These are phyloP conservation scores for Microchrysa polita DNA, from an alignment of 2,888 invertebrate species.

Conservation along the genomic window DNA sequence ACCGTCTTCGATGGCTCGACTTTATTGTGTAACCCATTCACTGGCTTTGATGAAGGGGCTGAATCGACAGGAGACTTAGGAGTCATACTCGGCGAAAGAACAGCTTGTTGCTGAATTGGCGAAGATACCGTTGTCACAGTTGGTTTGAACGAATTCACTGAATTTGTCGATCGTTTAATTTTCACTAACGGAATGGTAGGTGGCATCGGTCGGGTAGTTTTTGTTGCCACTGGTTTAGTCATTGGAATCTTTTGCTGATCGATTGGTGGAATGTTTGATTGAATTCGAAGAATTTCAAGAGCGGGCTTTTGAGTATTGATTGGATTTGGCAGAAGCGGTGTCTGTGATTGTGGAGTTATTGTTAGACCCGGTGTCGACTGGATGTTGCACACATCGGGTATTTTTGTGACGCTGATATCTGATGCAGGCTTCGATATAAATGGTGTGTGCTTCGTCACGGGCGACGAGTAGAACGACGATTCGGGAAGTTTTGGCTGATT, in stretches of 20 bases:
- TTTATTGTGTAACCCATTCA: slow-evolving; percentile 51
- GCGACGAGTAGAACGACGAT: slow-evolving; percentile 54
- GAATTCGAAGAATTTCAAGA: slow-evolving; percentile 59
- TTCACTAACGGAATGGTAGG: slow-evolving; percentile 67
- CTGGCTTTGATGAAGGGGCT: slow-evolving; percentile 56
- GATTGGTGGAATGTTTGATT: slow-evolving; percentile 53
- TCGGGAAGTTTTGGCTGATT: slow-evolving; percentile 49
- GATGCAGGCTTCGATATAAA: slow-evolving; percentile 57
- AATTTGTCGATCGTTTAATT: slow-evolving; percentile 63
- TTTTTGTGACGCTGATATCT: slow-evolving; percentile 60
- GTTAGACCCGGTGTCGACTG: slow-evolving; percentile 55
- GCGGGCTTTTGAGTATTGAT: slow-evolving; percentile 54
- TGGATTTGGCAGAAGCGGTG: slow-evolving; percentile 45
- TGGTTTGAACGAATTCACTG: slow-evolving; percentile 51
- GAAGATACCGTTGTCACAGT: slow-evolving; percentile 52
- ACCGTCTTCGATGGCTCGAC: slow-evolving; percentile 54
- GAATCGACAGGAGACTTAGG: slow-evolving; percentile 5
- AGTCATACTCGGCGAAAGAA: slow-evolving; percentile 53
- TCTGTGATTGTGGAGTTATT: slow-evolving; percentile 61
- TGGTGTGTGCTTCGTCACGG: slow-evolving; percentile 53
- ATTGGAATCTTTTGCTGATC: slow-evolving; percentile 49
- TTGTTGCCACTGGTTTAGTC: slow-evolving; percentile 55
- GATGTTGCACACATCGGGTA: slow-evolving; percentile 53
- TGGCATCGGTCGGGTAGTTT: slow-evolving; percentile 65
- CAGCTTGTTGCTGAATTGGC: slow-evolving; percentile 50